Evolutionary conservation across 30 jellyfish, hydroid and myxozoan genomes (phyloP).

Genomic region (Turritopsis rubra): DNA sequence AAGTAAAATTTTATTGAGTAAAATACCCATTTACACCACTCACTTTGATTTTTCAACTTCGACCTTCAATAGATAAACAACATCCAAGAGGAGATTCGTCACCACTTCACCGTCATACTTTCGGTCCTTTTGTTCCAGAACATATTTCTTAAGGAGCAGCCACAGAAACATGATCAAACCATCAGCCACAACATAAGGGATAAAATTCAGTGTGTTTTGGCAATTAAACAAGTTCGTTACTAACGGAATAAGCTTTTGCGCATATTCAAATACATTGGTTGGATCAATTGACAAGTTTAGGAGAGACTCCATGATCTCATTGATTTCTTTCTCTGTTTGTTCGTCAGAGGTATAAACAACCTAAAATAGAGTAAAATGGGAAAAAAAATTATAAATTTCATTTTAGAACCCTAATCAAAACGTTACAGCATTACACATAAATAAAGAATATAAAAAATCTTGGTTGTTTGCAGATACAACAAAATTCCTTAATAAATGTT

Average conservation of each 20-base stretch:
- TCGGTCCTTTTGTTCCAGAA: constrained; percentile 20
- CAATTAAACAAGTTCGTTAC: constrained; percentile 5
- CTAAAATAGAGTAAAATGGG: not conserved
- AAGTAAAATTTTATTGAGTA: no score
- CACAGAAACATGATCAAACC: constrained; percentile 20
- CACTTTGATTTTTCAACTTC: constrained; percentile 36
- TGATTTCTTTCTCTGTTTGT: not conserved
- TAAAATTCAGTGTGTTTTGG: constrained; percentile 12
- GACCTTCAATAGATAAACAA: constrained; percentile 14
- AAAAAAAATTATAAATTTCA: not conserved
- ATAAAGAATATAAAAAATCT: no score
- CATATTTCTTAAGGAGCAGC: constrained; percentile 21
- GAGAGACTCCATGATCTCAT: not conserved
- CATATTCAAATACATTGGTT: not conserved
- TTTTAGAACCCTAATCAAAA: not conserved
- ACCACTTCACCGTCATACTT: constrained; percentile 14
- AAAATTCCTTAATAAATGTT: no score
- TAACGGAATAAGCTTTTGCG: not conserved
- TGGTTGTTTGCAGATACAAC: no score
- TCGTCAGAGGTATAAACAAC: constrained; percentile 7
- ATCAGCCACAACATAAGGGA: constrained; percentile 20
- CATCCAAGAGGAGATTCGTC: not conserved
- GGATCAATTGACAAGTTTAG: constrained; percentile 18
- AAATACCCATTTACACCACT: no score
- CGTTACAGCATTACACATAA: not conserved